A percentile compares a stretch with the other conserved stretches of the same genome.
These are phyloP conservation scores for Galagoides demidoff DNA, from an alignment of 2,797 vertebrate species.

Conservation along the genomic window DNA sequence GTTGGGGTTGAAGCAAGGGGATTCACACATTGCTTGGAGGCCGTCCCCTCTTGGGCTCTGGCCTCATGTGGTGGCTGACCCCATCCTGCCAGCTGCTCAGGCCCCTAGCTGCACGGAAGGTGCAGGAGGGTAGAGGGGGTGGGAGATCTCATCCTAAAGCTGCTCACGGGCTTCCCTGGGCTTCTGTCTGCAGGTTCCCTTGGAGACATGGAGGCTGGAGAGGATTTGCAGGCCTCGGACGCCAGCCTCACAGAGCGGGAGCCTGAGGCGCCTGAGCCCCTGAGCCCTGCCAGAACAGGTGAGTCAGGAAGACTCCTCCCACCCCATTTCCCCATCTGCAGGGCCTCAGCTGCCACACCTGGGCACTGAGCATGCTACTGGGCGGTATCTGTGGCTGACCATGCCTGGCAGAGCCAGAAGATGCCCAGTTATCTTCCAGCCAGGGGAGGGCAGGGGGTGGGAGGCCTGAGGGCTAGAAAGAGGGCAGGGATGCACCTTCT, in stretches of 20 bases:
- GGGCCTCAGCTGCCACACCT: background rate
- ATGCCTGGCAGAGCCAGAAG: background rate
- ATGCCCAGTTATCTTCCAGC: background rate
- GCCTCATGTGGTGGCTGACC: background rate
- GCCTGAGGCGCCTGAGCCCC: slow-evolving; percentile 85
- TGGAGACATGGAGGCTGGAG: slow-evolving; percentile 92
- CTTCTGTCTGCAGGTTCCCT: slow-evolving; percentile 89
- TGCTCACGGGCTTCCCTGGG: background rate
- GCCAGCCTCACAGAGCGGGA: slow-evolving; percentile 90
- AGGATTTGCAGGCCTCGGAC: slow-evolving; percentile 87
- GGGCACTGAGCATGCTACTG: background rate
- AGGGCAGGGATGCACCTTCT: fast-evolving
- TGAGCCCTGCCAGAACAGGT: slow-evolving; percentile 85
- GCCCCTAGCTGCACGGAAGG: fast-evolving
- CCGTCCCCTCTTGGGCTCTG: fast-evolving
- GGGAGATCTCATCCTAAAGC: background rate
- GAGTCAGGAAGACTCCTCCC: background rate
- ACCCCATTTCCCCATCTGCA: background rate
- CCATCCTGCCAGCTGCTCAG: background rate
- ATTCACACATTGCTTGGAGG: background rate
- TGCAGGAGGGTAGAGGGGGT: too few species aligned
- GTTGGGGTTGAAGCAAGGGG: too few species aligned
- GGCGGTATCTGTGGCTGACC: background rate
- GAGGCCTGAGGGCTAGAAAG: fast-evolving
- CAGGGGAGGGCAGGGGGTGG: background rate